phyloP scores from a whole-genome alignment of 1,140 invertebrate genomes.

The Camponotus vicinus region DNA sequence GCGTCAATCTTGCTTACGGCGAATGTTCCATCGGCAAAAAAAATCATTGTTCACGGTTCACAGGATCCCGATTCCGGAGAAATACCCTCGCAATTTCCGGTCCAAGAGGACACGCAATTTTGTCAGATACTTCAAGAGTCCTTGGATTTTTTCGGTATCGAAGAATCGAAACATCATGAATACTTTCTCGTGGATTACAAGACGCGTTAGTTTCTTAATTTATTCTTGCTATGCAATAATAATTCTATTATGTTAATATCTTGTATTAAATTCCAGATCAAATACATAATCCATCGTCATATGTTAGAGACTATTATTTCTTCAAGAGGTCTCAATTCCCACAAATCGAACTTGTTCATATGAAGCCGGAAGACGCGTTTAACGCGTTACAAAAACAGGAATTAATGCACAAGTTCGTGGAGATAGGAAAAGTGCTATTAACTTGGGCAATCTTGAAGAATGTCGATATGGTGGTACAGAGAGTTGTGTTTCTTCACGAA shows the following conservation, averaged over 20 bases:
- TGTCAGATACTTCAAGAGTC: constrained; percentile 98
- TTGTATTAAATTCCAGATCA: constrained; percentile 89
- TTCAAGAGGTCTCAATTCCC: constrained; percentile 99
- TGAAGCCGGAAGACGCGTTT: constrained; percentile 96
- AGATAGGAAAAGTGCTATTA: constrained; percentile 97
- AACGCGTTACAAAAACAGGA: constrained; percentile 97
- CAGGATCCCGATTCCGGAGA: constrained; percentile 95
- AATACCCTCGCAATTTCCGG: constrained; percentile 99
- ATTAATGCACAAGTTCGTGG: constrained; percentile 97
- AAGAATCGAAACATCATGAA: constrained; percentile 94
- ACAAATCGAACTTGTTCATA: constrained; percentile 97
- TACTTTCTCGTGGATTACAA: constrained; percentile 99
- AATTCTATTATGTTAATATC: not conserved
- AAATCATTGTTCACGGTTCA: constrained; percentile 99
- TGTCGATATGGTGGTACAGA: constrained; percentile 97
- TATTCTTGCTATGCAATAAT: not conserved
- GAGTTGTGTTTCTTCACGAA: constrained; percentile 99
- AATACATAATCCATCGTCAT: constrained; percentile 97
- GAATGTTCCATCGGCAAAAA: constrained; percentile 99
- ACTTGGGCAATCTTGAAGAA: constrained; percentile 97
- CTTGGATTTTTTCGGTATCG: constrained; percentile 98
- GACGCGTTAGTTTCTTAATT: constrained; percentile 92
- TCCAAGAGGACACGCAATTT: constrained; percentile 99
- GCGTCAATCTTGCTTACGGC: constrained; percentile 98
- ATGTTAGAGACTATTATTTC: constrained; percentile 99